Evolutionary conservation across 2,797 vertebrate species (phyloP).

Genomic region (Gambelia wislizenii): DNA sequence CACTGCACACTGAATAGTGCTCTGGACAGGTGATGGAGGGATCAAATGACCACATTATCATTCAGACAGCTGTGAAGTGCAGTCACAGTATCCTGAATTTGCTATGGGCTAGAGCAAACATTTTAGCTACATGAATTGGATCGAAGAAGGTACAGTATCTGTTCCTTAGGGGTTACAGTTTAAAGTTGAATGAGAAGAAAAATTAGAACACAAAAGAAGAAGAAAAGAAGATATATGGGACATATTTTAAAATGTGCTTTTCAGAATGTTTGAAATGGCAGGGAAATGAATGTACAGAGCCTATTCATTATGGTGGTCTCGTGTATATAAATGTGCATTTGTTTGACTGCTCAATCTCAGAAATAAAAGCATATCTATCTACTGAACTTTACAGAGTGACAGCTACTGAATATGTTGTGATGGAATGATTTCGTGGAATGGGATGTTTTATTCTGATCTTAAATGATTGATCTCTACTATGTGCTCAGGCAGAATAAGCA

Average conservation of each 20-base stretch:
- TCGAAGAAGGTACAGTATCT: background rate
- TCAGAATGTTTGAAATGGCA: constrained; percentile 7
- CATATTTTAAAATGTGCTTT: constrained; percentile 32
- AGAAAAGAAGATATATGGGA: background rate
- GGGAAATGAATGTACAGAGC: constrained; percentile 10
- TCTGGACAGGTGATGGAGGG: background rate
- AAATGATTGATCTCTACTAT: constrained; percentile 34
- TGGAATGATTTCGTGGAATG: constrained; percentile 32
- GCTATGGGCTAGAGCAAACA: background rate
- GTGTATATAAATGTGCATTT: constrained; percentile 33
- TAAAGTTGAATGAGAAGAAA: background rate
- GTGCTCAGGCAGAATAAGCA: constrained; percentile 14
- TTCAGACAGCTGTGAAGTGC: background rate
- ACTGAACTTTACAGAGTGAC: constrained; percentile 32
- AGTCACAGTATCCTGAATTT: background rate
- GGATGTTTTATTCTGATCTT: constrained; percentile 32
- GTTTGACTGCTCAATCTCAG: constrained; percentile 30
- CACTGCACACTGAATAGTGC: background rate
- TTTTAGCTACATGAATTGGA: background rate
- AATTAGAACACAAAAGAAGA: background rate
- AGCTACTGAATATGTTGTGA: constrained; percentile 40
- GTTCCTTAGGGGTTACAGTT: background rate
- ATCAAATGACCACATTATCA: background rate
- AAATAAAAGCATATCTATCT: constrained; percentile 44
- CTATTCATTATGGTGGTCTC: constrained; percentile 4